Conservation (phyloP, 2,888 invertebrate genomes). For the Melanophora roralis region DNA sequence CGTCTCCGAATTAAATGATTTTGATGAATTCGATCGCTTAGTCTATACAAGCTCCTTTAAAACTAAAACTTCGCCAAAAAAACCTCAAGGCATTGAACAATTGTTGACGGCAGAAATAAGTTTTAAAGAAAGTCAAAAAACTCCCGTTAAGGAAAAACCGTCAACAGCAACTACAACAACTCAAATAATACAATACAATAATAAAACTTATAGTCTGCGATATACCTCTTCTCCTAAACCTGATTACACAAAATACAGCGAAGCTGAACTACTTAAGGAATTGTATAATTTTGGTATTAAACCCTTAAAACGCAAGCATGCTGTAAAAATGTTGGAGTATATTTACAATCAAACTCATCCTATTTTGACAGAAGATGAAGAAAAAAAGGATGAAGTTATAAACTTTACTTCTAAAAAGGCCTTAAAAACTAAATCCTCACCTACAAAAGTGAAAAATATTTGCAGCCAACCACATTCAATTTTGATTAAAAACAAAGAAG, state of each 20-base stretch:
- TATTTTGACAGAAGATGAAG: constrained; percentile 72
- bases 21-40: constrained; percentile 71
- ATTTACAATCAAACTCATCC: constrained; percentile 85
- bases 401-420: constrained; percentile 29
- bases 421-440: no score
- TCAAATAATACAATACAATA: constrained; percentile 68
- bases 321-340: constrained; percentile 81
- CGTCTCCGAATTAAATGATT: constrained; percentile 69
- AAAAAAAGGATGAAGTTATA: background rate
- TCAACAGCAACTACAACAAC: constrained; percentile 41
- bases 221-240: constrained; percentile 80
- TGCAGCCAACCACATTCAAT: constrained; percentile 84
- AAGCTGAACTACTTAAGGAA: constrained; percentile 80
- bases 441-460: constrained; percentile 82
- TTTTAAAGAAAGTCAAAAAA: constrained; percentile 24
- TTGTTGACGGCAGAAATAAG: constrained; percentile 70
- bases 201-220: constrained; percentile 75
- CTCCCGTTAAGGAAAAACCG: background rate
- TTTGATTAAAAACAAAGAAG: constrained; percentile 69
- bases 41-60: constrained; percentile 39
- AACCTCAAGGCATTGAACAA: constrained; percentile 70
- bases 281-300: constrained; percentile 83
- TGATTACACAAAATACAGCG: constrained; percentile 80
- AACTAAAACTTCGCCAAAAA: background rate
- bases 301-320: constrained; percentile 82